A percentile compares a stretch with the other conserved stretches of the same genome.
Conservation (phyloP, 1,140 invertebrate species). For the Drosophila paulistorum region DNA sequence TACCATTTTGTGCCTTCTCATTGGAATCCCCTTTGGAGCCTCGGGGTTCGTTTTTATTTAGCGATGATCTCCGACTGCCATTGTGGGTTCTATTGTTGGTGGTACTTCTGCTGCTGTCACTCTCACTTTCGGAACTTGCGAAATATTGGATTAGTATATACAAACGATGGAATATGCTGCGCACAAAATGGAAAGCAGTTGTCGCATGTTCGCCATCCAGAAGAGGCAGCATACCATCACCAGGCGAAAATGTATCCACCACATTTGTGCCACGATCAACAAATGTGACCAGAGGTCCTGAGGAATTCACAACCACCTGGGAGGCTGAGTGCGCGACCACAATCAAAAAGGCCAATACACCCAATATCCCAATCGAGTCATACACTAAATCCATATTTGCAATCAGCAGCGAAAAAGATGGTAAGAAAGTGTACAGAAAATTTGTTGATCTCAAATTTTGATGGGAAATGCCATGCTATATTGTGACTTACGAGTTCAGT, state of each 20-base stretch:
- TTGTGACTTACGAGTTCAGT: not conserved
- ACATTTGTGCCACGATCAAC: constrained; percentile 5
- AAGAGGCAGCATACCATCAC: constrained; percentile 15
- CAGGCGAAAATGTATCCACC: constrained; percentile 8
- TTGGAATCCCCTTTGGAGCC: not conserved
- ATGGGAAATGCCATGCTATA: constrained; percentile 8
- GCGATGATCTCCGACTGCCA: not conserved
- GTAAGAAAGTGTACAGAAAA: not conserved
- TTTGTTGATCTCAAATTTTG: constrained; percentile 3
- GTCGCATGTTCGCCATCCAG: not conserved
- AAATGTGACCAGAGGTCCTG: constrained; percentile 1
- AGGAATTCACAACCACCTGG: constrained; percentile 15
- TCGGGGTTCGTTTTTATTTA: not conserved
- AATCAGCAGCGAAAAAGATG: not conserved
- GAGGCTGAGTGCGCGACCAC: constrained; percentile 14
- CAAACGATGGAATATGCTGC: not conserved
- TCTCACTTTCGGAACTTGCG: constrained; percentile 13
- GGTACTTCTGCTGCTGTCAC: not conserved
- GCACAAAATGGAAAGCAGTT: not conserved
- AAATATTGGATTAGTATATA: constrained; percentile 8
- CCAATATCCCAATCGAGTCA: constrained; percentile 33
- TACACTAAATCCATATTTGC: constrained; percentile 36
- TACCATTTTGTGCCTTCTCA: not conserved
- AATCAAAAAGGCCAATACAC: constrained; percentile 35
- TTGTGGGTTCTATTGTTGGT: not conserved